Conservation (phyloP, 2,113 vertebrate species). For the Xenopus borealis region DNA sequence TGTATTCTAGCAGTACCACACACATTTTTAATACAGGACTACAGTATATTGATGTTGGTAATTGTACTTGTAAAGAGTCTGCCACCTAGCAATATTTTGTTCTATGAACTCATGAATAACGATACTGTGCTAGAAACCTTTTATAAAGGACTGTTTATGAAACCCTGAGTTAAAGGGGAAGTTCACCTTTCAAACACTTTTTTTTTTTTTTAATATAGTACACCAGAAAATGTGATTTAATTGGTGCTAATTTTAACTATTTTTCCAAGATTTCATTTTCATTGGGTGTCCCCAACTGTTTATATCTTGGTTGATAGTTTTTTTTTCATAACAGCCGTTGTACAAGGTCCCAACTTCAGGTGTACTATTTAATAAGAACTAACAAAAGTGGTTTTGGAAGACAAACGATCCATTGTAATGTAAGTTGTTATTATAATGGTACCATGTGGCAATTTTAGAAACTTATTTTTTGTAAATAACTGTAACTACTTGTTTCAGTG, state of each 20-base stretch:
- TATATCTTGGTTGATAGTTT: too few relatives aligned
- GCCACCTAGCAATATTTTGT: conserved; percentile 52
- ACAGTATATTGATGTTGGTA: neutral
- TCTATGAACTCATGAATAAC: conserved; percentile 51
- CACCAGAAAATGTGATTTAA: too few relatives aligned
- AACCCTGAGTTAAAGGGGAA: too few relatives aligned
- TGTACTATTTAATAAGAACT: too few relatives aligned
- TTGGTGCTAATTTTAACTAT: too few relatives aligned
- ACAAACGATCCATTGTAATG: conserved; percentile 47
- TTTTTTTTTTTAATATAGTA: too few relatives aligned
- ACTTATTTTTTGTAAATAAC: conserved; percentile 26
- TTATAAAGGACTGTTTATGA: conserved; percentile 64
- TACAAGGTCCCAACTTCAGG: too few relatives aligned
- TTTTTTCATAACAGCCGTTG: too few relatives aligned
- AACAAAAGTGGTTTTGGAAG: conserved; percentile 36
- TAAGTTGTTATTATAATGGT: conserved; percentile 55
- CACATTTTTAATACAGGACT: conserved; percentile 17
- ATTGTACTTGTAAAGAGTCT: conserved; percentile 51
- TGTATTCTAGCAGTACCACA: conserved; percentile 36
- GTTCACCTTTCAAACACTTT: too few relatives aligned
- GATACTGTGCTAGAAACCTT: conserved; percentile 61
- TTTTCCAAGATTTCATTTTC: too few relatives aligned
- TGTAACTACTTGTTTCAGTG: too few relatives aligned
- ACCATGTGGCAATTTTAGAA: conserved; percentile 57
- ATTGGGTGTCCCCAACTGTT: too few relatives aligned